Evolutionary conservation across 2,888 invertebrate genomes (phyloP).

Genomic region (Drosophila anomelani): DNA sequence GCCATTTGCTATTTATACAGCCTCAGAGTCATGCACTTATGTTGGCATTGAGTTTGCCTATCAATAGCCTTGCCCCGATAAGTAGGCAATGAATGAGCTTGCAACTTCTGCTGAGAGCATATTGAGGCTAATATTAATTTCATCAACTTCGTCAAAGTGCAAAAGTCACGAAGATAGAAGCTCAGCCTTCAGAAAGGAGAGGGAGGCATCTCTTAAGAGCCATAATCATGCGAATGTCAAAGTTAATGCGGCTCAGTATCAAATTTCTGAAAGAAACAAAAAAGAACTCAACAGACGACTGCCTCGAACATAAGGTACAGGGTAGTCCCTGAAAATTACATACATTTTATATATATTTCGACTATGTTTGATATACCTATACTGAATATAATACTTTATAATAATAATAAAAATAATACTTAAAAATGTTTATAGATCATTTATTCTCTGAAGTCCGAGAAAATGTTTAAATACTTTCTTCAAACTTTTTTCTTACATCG

Average conservation of each 20-base stretch:
- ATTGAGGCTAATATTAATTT: constrained; percentile 64
- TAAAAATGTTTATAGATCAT: neutral
- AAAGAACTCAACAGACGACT: neutral
- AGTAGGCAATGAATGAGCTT: constrained; percentile 61
- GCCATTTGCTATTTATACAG: constrained; percentile 16
- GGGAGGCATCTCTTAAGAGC: constrained; percentile 52
- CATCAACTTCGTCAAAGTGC: constrained; percentile 66
- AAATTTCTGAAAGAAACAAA: constrained; percentile 42
- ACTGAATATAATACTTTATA: too few relatives aligned
- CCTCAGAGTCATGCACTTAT: constrained; percentile 59
- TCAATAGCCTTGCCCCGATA: constrained; percentile 67
- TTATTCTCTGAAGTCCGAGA: neutral
- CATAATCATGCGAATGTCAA: constrained; percentile 73
- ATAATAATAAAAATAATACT: neutral
- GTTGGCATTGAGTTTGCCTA: constrained; percentile 54
- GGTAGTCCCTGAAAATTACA: too few relatives aligned
- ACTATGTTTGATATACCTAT: neutral
- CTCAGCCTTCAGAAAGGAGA: neutral
- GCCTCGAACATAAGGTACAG: neutral
- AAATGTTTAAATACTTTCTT: neutral
- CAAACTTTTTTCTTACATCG: neutral
- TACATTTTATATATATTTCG: neutral
- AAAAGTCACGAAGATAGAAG: constrained; percentile 66
- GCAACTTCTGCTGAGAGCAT: constrained; percentile 47
- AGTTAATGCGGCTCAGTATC: constrained; percentile 71